Evolutionary conservation across 2,888 invertebrate species (phyloP).

Genomic region (Seira musarum): DNA sequence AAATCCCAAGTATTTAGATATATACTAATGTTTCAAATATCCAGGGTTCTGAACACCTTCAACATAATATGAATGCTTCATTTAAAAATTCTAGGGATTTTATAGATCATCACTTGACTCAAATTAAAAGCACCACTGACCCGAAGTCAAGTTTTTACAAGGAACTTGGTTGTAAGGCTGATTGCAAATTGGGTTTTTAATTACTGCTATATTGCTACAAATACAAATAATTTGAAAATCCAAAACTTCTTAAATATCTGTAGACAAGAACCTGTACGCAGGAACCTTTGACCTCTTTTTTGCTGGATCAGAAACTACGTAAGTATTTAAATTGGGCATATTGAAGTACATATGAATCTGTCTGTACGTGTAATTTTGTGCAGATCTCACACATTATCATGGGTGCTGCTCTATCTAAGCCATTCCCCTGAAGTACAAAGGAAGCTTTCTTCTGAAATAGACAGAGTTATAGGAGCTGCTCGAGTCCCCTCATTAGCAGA

Average conservation of each 20-base stretch:
- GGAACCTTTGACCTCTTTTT: slow-evolving; percentile 46
- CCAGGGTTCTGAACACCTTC: background rate
- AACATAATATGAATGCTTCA: no score
- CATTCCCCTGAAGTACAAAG: slow-evolving; percentile 31
- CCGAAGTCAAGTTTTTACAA: slow-evolving; percentile 58
- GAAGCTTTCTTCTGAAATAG: slow-evolving; percentile 55
- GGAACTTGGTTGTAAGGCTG: slow-evolving; percentile 47
- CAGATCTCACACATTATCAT: slow-evolving; percentile 44
- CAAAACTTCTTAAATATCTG: background rate
- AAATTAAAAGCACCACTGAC: slow-evolving; percentile 52
- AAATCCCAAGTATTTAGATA: background rate
- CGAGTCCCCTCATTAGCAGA: slow-evolving; percentile 37
- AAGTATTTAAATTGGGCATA: background rate
- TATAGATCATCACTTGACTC: slow-evolving; percentile 53
- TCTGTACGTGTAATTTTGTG: background rate
- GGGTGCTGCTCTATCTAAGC: slow-evolving; percentile 44
- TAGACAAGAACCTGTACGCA: slow-evolving; percentile 40
- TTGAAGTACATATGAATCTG: background rate
- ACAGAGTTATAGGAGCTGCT: slow-evolving; percentile 30
- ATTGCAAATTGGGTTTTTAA: background rate
- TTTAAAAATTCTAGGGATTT: slow-evolving; percentile 51
- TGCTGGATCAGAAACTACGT: slow-evolving; percentile 49
- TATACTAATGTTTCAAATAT: background rate
- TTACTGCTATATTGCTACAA: background rate
- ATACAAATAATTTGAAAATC: background rate